Conservation (phyloP, 2,888 invertebrate species). For the Mimas tiliae region DNA sequence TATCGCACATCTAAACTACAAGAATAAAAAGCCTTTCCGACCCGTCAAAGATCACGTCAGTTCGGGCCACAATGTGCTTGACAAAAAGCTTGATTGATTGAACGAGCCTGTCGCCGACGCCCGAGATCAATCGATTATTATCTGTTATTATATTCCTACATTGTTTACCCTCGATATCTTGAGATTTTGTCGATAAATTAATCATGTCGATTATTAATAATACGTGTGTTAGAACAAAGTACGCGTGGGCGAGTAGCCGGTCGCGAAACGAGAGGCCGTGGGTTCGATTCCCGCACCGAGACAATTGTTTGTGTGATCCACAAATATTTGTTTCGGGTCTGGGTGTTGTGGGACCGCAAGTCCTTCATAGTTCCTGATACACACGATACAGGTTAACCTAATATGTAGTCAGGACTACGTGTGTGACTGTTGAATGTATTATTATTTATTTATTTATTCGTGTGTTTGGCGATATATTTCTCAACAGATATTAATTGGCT, state of each 20-base stretch:
- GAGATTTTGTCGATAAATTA: slow-evolving; percentile 5
- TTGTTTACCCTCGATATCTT: slow-evolving; percentile 16
- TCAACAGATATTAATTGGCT: no score
- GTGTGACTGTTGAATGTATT: no score
- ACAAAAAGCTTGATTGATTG: slow-evolving; percentile 61
- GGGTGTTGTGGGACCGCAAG: no score
- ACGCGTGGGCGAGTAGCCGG: no score
- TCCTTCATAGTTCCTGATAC: no score
- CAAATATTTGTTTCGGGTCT: no score
- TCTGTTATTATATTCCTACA: slow-evolving; percentile 36
- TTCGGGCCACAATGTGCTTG: slow-evolving; percentile 35
- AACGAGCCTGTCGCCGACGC: slow-evolving; percentile 37
- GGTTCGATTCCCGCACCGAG: no score
- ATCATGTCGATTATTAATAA: background rate
- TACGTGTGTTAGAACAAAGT: background rate
- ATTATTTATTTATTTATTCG: background rate
- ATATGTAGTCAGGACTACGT: no score
- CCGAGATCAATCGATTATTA: slow-evolving; percentile 37
- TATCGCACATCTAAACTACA: slow-evolving; percentile 11
- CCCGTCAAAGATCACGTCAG: slow-evolving; percentile 25
- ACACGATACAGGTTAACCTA: no score
- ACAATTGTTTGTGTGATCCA: no score
- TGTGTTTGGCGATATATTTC: no score
- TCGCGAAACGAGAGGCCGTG: no score
- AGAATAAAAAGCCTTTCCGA: slow-evolving; percentile 17